Conservation (phyloP, 2,888 invertebrate genomes). For the Microplitis deprimator region DNA sequence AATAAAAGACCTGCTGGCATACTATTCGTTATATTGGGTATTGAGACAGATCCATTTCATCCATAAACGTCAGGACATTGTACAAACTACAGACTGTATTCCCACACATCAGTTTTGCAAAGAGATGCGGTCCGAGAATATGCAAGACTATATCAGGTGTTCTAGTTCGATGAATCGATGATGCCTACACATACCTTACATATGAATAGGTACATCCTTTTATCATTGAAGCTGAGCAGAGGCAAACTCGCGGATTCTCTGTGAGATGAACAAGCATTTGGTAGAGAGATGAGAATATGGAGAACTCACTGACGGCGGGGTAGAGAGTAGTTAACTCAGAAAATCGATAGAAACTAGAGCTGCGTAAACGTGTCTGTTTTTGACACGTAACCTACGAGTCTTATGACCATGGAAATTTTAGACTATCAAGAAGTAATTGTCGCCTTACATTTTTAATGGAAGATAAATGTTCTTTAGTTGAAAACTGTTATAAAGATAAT, state of each 20-base stretch:
- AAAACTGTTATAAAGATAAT: too few species aligned
- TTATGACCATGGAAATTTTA: slow-evolving; percentile 29
- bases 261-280: not conserved
- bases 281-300: not conserved
- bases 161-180: slow-evolving; percentile 12
- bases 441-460: too few species aligned
- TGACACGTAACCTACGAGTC: slow-evolving; percentile 50
- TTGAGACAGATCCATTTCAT: not conserved
- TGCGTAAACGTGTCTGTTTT: slow-evolving; percentile 56
- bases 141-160: not conserved
- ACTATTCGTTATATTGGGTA: not conserved
- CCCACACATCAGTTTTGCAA: not conserved
- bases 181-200: not conserved
- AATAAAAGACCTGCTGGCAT: not conserved
- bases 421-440: slow-evolving; percentile 6
- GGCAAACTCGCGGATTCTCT: not conserved
- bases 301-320: not conserved
- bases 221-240: not conserved
- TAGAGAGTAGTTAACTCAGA: slow-evolving; percentile 30
- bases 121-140: slow-evolving; percentile 4
- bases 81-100: not conserved
- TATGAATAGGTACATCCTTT: not conserved
- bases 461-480: too few species aligned
- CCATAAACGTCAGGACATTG: not conserved
- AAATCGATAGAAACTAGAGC: slow-evolving; percentile 62